Evolutionary conservation across 2,888 invertebrate species (phyloP).

Genomic region (Ligdia adustata): DNA sequence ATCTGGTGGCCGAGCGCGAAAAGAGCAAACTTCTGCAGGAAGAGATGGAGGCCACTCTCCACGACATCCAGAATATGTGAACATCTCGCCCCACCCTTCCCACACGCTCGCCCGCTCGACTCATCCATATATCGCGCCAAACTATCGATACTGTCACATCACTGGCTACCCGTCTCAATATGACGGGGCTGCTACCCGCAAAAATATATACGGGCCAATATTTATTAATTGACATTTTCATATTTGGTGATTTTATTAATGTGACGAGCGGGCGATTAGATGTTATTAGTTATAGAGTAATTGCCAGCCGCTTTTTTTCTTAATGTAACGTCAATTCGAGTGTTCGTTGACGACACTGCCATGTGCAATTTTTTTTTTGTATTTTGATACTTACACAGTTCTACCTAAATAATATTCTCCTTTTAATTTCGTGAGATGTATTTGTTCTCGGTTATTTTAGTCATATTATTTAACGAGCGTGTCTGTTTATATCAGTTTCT

Average conservation of each 20-base stretch:
- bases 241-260: conserved; percentile 16
- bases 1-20: conserved; percentile 96
- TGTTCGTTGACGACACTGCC: conserved; percentile 81
- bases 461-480: conserved; percentile 70
- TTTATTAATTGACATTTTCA: conserved; percentile 11
- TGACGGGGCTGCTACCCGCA: conserved; percentile 12
- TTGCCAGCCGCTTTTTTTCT: conserved; percentile 77
- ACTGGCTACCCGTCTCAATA: conserved; percentile 10
- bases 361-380: conserved; percentile 73
- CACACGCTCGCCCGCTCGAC: conserved; percentile 42
- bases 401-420: too few relatives aligned
- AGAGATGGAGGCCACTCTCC: conserved; percentile 99
- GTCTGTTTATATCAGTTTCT: conserved; percentile 55
- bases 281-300: conserved; percentile 77
- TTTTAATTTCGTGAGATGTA: conserved; percentile 60
- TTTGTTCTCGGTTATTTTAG: conserved; percentile 63
- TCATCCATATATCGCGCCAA: conserved; percentile 31
- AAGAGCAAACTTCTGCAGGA: conserved; percentile 98
- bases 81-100: conserved; percentile 58
- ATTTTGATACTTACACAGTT: conserved; percentile 57
- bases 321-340: conserved; percentile 70
- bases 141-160: conserved; percentile 18
- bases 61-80: conserved; percentile 99
- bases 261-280: conserved; percentile 67
- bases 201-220: conserved; percentile 1